A percentile compares a stretch with the other conserved stretches of the same genome.
Evolutionary conservation across 2,113 vertebrate species (phyloP).

Genomic region (Odontophorus gujanensis): DNA sequence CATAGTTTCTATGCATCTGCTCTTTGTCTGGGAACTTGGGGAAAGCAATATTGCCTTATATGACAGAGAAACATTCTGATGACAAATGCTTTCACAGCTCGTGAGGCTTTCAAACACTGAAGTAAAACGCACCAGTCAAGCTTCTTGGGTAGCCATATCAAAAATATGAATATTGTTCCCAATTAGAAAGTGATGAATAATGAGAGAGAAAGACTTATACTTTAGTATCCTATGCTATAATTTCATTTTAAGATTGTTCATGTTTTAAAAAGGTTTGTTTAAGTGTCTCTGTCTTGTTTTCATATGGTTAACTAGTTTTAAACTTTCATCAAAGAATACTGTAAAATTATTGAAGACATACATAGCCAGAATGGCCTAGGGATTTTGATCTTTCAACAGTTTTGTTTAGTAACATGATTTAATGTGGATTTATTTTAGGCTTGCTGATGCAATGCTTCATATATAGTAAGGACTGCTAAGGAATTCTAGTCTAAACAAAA

Average conservation of each 20-base stretch:
- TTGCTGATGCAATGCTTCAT: neutral
- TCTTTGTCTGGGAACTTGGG: conserved; percentile 56
- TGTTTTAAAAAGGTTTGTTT: conserved; percentile 2
- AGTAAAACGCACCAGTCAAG: neutral
- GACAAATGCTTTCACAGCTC: conserved; percentile 6
- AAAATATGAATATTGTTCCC: neutral
- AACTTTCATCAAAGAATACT: neutral
- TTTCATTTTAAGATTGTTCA: neutral
- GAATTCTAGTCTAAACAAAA: neutral
- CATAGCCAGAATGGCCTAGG: neutral
- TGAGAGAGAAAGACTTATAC: neutral
- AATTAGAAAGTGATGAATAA: conserved; percentile 2
- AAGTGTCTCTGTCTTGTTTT: neutral
- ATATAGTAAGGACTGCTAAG: neutral
- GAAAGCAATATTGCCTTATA: conserved; percentile 30
- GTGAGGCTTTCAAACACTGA: neutral
- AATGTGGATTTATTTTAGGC: conserved; percentile 25
- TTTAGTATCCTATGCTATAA: neutral
- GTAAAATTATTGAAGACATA: neutral
- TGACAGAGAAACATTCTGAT: neutral
- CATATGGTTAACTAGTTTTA: neutral
- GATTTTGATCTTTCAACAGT: conserved; percentile 24
- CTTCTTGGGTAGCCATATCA: neutral
- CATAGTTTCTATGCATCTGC: conserved; percentile 48
- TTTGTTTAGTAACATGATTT: conserved; percentile 30